Evolutionary conservation across 2,888 invertebrate species (phyloP).

Genomic region (Acleris laterana): DNA sequence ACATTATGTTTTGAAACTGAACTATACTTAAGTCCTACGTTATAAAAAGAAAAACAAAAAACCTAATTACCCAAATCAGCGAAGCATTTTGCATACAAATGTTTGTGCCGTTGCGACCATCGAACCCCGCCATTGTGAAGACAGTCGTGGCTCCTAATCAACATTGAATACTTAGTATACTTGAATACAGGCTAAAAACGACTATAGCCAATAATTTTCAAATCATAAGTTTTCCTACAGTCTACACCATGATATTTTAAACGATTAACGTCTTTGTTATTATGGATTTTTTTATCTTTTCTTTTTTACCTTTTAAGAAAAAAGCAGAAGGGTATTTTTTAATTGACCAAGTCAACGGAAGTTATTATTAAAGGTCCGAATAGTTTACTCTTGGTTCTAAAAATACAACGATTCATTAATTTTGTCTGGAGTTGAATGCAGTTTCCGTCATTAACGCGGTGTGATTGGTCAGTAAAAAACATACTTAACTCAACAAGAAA

Average conservation of each 20-base stretch:
- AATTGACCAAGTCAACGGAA: not conserved
- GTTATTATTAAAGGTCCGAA: not conserved
- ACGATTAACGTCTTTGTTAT: no score
- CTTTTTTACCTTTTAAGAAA: no score
- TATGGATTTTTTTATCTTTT: no score
- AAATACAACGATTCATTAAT: conserved; percentile 19
- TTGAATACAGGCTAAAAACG: not conserved
- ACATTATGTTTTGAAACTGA: no score
- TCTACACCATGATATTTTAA: no score
- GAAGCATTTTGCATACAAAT: conserved; percentile 24
- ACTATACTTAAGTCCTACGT: not conserved
- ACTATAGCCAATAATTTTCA: no score
- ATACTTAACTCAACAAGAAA: not conserved
- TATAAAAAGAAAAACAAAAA: conserved; percentile 5
- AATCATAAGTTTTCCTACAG: no score
- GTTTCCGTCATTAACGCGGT: conserved; percentile 1
- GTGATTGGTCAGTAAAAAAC: not conserved
- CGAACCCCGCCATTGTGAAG: conserved; percentile 5
- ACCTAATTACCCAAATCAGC: conserved; percentile 10
- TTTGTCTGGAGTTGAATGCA: conserved; percentile 21
- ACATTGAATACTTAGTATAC: not conserved
- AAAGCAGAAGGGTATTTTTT: not conserved
- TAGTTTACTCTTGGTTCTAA: conserved; percentile 19
- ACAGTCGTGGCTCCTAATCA: not conserved
- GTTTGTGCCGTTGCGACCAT: conserved; percentile 17